Evolutionary conservation across 2,797 vertebrate species (phyloP).

Genomic region (Acanthopagrus latus): DNA sequence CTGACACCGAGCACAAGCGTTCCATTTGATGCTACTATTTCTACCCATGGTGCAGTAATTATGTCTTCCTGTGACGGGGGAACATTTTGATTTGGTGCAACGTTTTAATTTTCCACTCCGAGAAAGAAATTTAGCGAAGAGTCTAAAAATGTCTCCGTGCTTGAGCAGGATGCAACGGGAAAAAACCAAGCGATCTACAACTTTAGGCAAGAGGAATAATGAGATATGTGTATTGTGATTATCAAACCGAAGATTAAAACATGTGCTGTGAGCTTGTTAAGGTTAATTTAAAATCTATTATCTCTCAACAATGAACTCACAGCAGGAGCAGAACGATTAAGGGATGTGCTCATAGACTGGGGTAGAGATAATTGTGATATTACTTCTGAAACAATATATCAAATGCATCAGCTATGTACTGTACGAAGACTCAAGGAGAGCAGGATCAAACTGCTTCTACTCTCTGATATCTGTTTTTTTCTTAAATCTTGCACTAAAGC

Average conservation of each 20-base stretch:
- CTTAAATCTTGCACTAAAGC: conserved; percentile 9
- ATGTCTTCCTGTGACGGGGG: conserved; percentile 22
- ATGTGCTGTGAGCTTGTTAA: conserved; percentile 18
- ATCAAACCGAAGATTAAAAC: conserved; percentile 26
- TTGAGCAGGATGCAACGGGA: not conserved
- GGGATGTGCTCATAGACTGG: conserved; percentile 32
- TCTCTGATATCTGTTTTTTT: conserved; percentile 30
- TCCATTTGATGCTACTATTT: conserved; percentile 40
- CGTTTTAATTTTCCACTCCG: conserved; percentile 28
- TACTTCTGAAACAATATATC: conserved; percentile 12
- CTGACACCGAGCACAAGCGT: conserved; percentile 12
- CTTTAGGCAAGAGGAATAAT: not conserved
- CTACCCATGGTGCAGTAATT: conserved; percentile 34
- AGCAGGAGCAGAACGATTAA: conserved; percentile 54
- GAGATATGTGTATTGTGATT: not conserved
- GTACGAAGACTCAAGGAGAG: conserved; percentile 4
- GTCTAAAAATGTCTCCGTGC: conserved; percentile 16
- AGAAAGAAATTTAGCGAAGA: conserved; percentile 24
- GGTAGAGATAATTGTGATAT: conserved; percentile 50
- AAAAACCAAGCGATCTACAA: not conserved
- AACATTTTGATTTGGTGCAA: conserved; percentile 37
- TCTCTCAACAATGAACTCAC: conserved; percentile 26
- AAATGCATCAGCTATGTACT: not conserved
- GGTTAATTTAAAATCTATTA: conserved; percentile 51
- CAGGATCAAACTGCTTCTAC: conserved; percentile 11